Evolutionary conservation across 1,140 invertebrate species (phyloP), one percentile per base, ranked within the genome.

Genomic region (Drosophila guanche): DNA sequence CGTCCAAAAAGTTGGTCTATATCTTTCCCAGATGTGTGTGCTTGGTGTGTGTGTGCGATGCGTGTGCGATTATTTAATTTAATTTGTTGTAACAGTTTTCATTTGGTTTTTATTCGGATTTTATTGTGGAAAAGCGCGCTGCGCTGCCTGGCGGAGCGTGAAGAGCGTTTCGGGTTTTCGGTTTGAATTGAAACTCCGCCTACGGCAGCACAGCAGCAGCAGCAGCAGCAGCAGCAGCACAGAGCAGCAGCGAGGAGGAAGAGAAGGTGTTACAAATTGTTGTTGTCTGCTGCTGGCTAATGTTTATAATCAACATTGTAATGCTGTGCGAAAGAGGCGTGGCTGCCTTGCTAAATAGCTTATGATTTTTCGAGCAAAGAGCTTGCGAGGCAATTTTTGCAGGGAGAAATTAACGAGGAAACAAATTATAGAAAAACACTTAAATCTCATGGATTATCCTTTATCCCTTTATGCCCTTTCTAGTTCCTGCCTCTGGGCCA

Each of bases 11-110:
- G 16, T 20, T 20, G 16, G 16, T 20, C 16, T 1, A 55, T 74
- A 43, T 16, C 37, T 62, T 10, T 16, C 25, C 29, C 29, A 16
- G 52, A 43, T 22, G 25, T 52, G 16, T 20, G 16, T 20, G 16
- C 1, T 20, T 20, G 53, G 59, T 78, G 75, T 65, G 70, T 84
- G 16, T 20, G 29, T 33, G 27, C 46, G 59, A 20, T 54, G 40
- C 57, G 69, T 60, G 48, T 61, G 23, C 73, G 75, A 86, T 85
- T 85, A 85, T 85, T 86, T 86, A 81, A 85, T 86, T 81, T 85
- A 86, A 86, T 85, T 86, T 81, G 81, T 81, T 85, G 77, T 85
- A 86, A 85, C 73, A 86, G 61, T 75, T 75, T 74, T 50, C 51
- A 67, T 56, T 68, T n/a, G 65, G 65, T 20, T 68, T 73, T 50